Evolutionary conservation across 2,113 vertebrate genomes (phyloP).

Genomic region (Bos taurus): ARS-UCD2.0 NC_037328.1:80820501-80821000

Average conservation of each 20-base stretch:
- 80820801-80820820: neutral
- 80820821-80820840: neutral
- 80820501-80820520: neutral
- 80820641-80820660: neutral
- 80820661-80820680: neutral
- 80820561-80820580: neutral
- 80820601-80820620: neutral
- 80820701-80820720: slow-evolving; percentile 30
- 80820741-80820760: neutral
- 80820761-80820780: neutral
- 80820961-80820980: slow-evolving; percentile 78
- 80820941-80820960: slow-evolving; percentile 72
- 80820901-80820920: neutral
- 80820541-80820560: neutral
- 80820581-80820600: neutral
- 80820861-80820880: neutral
- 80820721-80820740: neutral
- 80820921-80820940: neutral
- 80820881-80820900: neutral
- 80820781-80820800: neutral
- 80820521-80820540: neutral
- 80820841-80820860: rapidly evolving
- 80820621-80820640: neutral
- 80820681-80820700: slow-evolving; percentile 36
- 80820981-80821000: slow-evolving; percentile 78